Conservation (phyloP, 2,888 invertebrate genomes). For the Drosophila seclusa region DNA sequence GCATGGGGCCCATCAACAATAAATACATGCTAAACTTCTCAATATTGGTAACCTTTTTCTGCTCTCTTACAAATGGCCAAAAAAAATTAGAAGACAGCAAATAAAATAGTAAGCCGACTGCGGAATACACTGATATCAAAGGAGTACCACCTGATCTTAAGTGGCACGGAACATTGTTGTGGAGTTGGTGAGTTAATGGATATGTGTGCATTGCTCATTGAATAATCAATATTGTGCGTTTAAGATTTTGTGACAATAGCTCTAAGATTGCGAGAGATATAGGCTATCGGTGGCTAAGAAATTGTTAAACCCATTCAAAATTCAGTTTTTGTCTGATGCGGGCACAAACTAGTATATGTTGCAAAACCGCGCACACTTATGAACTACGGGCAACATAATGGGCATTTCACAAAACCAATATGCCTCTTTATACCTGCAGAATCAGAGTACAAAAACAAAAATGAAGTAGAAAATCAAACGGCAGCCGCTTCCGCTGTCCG, state of each 20-base stretch:
- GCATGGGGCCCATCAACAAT: slow-evolving; percentile 41
- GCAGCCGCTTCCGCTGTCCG: slow-evolving; percentile 67
- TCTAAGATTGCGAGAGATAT: background rate
- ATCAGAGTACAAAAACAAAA: slow-evolving; percentile 7
- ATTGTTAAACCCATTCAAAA: too few relatives aligned
- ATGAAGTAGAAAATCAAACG: slow-evolving; percentile 44
- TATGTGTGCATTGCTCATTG: background rate
- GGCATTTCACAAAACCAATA: background rate
- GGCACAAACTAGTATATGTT: background rate
- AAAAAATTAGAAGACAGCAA: background rate
- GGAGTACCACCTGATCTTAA: background rate
- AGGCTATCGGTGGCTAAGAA: too few relatives aligned
- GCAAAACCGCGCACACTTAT: fast-evolving
- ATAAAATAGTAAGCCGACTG: slow-evolving; percentile 2
- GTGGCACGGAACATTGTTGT: background rate
- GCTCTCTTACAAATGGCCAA: slow-evolving; percentile 46
- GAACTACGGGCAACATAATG: background rate
- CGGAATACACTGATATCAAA: background rate
- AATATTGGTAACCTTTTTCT: slow-evolving; percentile 76
- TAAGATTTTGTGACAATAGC: background rate
- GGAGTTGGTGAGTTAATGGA: background rate
- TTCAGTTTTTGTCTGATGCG: background rate
- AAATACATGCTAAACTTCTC: slow-evolving; percentile 75
- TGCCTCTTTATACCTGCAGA: background rate
- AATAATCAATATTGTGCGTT: background rate